Conservation (phyloP, 2,113 vertebrate species). For the Callochromis pleurospilus region DNA sequence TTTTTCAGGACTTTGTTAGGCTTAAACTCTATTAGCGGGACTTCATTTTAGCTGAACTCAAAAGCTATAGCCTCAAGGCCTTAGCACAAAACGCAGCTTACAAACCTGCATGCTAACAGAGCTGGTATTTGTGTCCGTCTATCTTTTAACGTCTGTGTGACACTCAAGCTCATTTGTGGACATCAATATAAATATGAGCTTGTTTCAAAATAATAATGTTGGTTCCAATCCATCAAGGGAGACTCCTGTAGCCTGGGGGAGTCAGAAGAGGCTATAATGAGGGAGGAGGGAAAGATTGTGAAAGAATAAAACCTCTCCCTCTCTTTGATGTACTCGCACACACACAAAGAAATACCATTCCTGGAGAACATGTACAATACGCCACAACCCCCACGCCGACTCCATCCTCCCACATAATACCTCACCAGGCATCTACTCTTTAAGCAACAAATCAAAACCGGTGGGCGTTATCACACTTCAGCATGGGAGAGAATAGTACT, state of each 20-base stretch:
- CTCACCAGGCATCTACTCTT: slow-evolving; percentile 58
- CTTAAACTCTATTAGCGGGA: slow-evolving; percentile 26
- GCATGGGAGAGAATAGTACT: slow-evolving; percentile 33
- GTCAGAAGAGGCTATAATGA: slow-evolving; percentile 30
- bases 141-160: not conserved
- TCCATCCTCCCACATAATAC: slow-evolving; percentile 58
- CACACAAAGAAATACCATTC: slow-evolving; percentile 48
- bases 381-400: slow-evolving; percentile 50
- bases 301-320: slow-evolving; percentile 18
- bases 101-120: not conserved
- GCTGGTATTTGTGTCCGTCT: not conserved
- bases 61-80: not conserved
- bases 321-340: not conserved
- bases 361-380: slow-evolving; percentile 50
- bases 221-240: slow-evolving; percentile 20
- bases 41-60: slow-evolving; percentile 29
- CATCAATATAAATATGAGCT: not conserved
- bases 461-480: slow-evolving; percentile 57
- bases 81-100: not conserved
- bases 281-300: slow-evolving; percentile 7
- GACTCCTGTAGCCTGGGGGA: slow-evolving; percentile 10
- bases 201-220: slow-evolving; percentile 7
- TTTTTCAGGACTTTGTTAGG: slow-evolving; percentile 31
- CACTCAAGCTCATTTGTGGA: not conserved
- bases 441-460: slow-evolving; percentile 57